Conservation (phyloP, 2,888 invertebrate species). For the Clunio marinus region DNA sequence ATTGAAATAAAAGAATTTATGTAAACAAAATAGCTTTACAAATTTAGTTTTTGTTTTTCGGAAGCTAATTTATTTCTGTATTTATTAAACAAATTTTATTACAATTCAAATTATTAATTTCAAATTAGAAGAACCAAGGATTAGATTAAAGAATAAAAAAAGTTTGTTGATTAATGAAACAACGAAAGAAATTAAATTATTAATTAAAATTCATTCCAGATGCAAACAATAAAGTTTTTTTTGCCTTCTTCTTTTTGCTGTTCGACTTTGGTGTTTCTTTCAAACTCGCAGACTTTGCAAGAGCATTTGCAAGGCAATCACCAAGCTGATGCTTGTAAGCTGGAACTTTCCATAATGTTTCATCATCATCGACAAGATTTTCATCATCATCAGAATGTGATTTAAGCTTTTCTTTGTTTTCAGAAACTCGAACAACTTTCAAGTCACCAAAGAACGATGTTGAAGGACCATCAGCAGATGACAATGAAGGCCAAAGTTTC, state of each 20-base stretch:
- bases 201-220: slow-evolving; percentile 56
- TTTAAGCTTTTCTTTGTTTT: slow-evolving; percentile 12
- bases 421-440: slow-evolving; percentile 1
- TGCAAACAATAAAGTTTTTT: slow-evolving; percentile 70
- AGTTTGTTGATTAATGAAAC: no score
- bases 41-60: no score
- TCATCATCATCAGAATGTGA: background rate
- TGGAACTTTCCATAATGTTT: slow-evolving; percentile 43
- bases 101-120: no score
- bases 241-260: slow-evolving; percentile 66
- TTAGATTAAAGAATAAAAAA: no score
- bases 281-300: slow-evolving; percentile 41
- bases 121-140: no score
- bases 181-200: no score
- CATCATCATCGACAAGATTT: slow-evolving; percentile 45
- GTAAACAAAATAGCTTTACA: no score
- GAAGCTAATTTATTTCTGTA: no score
- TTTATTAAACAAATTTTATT: no score
- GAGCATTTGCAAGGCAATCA: slow-evolving; percentile 42
- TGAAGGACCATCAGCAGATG: slow-evolving; percentile 39
- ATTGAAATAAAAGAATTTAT: no score
- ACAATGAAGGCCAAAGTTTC: slow-evolving; percentile 46
- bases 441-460: slow-evolving; percentile 38
- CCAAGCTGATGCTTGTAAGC: slow-evolving; percentile 45
- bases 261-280: slow-evolving; percentile 33